Evolutionary conservation across 1,140 invertebrate species (phyloP).

Genomic region (Megalonaias nervosa): DNA sequence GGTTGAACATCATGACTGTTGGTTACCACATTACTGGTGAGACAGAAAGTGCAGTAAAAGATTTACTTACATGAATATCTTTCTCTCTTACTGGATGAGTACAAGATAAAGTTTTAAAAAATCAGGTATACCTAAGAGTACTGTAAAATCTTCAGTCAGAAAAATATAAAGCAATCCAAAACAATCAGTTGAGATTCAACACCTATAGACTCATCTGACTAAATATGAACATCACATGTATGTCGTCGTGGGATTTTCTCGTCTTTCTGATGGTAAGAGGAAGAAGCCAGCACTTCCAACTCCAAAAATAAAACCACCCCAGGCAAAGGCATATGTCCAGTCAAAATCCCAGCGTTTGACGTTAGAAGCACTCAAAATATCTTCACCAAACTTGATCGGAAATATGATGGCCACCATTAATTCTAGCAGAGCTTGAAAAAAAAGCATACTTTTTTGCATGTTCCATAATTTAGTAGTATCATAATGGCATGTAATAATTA

Average conservation of each 20-base stretch:
- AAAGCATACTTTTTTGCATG: background rate
- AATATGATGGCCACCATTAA: conserved; percentile 42
- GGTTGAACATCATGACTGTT: too few species aligned
- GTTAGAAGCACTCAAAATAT: conserved; percentile 26
- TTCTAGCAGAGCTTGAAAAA: conserved; percentile 39
- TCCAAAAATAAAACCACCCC: conserved; percentile 50
- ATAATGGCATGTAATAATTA: too few species aligned
- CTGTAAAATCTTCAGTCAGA: too few species aligned
- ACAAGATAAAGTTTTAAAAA: background rate
- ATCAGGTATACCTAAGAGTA: background rate
- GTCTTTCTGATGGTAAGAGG: conserved; percentile 31
- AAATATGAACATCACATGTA: background rate
- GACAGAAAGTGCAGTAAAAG: too few species aligned
- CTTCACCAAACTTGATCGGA: conserved; percentile 45
- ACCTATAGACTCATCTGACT: background rate
- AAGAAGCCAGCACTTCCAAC: conserved; percentile 37
- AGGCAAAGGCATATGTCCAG: conserved; percentile 50
- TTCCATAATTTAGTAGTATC: too few species aligned
- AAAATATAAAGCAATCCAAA: background rate
- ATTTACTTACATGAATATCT: too few species aligned
- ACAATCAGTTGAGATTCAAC: background rate
- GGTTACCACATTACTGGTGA: too few species aligned
- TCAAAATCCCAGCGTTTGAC: conserved; percentile 50
- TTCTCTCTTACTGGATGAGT: background rate
- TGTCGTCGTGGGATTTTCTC: conserved; percentile 15